Evolutionary conservation across 1,140 invertebrate genomes (phyloP).

Genomic region (Lordiphosa collinella): DNA sequence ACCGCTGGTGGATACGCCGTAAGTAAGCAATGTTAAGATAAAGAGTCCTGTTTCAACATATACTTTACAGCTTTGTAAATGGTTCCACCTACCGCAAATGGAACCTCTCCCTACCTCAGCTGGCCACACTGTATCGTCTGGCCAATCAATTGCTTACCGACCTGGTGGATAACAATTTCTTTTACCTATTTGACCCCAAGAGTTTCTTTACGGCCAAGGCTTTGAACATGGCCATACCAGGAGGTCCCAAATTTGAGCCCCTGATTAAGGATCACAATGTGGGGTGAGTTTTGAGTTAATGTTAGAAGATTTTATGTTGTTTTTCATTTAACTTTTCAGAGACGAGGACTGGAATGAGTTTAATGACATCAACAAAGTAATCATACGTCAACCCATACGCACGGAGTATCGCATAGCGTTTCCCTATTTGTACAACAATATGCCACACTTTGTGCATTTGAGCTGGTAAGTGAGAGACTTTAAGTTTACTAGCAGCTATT

Average conservation of each 20-base stretch:
- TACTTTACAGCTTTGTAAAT: conserved; percentile 89
- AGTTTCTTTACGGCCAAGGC: conserved; percentile 99
- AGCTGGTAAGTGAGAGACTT: no score
- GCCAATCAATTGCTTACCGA: conserved; percentile 99
- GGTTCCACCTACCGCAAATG: conserved; percentile 98
- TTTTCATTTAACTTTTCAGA: conserved; percentile 80
- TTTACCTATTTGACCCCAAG: conserved; percentile 99
- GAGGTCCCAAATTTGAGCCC: conserved; percentile 99
- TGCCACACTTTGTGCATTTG: conserved; percentile 96
- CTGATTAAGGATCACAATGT: conserved; percentile 98
- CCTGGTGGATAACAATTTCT: conserved; percentile 99
- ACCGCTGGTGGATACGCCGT: conserved; percentile 93
- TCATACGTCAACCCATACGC: conserved; percentile 98
- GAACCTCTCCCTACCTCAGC: conserved; percentile 96
- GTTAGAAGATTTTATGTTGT: neutral
- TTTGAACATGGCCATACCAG: conserved; percentile 99
- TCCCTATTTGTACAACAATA: conserved; percentile 99
- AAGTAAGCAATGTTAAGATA: conserved; percentile 47
- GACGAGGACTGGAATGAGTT: conserved; percentile 99
- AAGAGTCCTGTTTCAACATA: neutral
- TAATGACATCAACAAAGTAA: conserved; percentile 99
- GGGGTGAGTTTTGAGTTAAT: conserved; percentile 82
- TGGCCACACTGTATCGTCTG: conserved; percentile 97
- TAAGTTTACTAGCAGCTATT: no score
- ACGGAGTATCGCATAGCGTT: conserved; percentile 99